A percentile compares a stretch with the other conserved stretches of the same genome.
These are phyloP conservation scores for Cryptotis parvus DNA, from an alignment of 2,113 vertebrate species.

Conservation along the genomic window DNA sequence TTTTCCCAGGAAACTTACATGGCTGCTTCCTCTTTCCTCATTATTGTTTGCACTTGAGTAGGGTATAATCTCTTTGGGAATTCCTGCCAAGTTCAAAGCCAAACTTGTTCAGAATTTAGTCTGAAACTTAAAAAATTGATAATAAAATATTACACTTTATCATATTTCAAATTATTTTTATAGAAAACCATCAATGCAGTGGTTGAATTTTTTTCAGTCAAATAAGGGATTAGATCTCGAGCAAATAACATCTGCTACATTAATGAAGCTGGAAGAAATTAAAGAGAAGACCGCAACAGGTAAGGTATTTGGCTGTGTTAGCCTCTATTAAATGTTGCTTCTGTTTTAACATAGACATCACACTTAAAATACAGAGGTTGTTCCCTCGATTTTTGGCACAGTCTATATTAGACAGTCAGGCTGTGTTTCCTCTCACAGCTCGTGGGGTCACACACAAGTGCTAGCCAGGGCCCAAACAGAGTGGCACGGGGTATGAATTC, in stretches of 20 bases:
- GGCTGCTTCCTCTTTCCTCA: neutral
- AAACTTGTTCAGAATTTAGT: slow-evolving; percentile 5
- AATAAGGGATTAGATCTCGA: slow-evolving; percentile 94
- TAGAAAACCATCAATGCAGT: slow-evolving; percentile 95
- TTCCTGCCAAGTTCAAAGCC: neutral
- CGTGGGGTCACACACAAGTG: neutral
- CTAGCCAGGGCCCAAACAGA: neutral
- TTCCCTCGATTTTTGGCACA: neutral
- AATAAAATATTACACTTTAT: neutral
- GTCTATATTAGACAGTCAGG: neutral
- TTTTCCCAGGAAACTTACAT: neutral
- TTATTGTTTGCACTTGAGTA: too few relatives aligned
- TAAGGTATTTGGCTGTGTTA: slow-evolving; percentile 73
- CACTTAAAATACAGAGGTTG: neutral
- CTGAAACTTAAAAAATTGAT: slow-evolving; percentile 18
- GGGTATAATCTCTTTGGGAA: neutral
- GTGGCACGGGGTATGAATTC: neutral
- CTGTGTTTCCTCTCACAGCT: neutral
- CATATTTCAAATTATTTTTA: slow-evolving; percentile 55
- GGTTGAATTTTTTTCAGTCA: slow-evolving; percentile 94
- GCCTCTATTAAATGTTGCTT: neutral
- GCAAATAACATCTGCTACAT: slow-evolving; percentile 93
- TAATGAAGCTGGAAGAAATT: slow-evolving; percentile 97
- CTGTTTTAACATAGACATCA: neutral
- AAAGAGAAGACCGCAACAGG: slow-evolving; percentile 96